These are phyloP conservation scores for Spheniscus mendiculus DNA, from an alignment of 2,113 vertebrate species.

Conservation along the genomic window DNA sequence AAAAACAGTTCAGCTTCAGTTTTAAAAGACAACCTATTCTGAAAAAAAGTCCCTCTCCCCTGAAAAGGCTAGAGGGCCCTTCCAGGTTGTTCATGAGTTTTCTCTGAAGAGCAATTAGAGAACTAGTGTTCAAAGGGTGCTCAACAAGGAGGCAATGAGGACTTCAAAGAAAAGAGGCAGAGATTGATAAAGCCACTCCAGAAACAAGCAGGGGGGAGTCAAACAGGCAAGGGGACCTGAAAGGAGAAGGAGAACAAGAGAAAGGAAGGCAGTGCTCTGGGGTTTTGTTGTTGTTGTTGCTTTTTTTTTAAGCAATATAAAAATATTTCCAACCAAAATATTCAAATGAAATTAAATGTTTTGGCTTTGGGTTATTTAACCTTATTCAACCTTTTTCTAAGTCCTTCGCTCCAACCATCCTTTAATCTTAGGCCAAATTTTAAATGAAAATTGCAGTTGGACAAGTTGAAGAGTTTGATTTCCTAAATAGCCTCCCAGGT, in stretches of 20 bases:
- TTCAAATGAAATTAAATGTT: neutral
- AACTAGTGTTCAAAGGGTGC: slow-evolving; percentile 49
- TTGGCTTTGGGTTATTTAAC: neutral
- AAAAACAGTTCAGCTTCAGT: neutral
- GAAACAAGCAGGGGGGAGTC: slow-evolving; percentile 7
- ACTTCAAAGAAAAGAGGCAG: slow-evolving; percentile 29
- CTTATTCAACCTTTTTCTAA: neutral
- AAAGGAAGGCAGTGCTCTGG: neutral
- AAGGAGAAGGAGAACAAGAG: neutral
- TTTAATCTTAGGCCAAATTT: neutral
- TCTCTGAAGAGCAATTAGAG: slow-evolving; percentile 66
- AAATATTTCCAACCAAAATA: neutral
- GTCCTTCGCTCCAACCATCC: neutral
- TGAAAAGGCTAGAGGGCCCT: slow-evolving; percentile 39
- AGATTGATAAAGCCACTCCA: slow-evolving; percentile 17
- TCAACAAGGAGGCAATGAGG: slow-evolving; percentile 20
- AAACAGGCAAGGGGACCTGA: neutral
- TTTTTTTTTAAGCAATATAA: neutral
- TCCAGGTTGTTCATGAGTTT: slow-evolving; percentile 11
- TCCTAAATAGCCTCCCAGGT: neutral
- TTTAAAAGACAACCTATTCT: neutral
- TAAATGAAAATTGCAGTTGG: neutral
- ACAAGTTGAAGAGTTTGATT: neutral
- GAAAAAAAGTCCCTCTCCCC: neutral
- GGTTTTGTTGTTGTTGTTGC: neutral